Base-by-base conservation (phyloP, 2,113 vertebrate species). In the Xerus inauris region DNA sequence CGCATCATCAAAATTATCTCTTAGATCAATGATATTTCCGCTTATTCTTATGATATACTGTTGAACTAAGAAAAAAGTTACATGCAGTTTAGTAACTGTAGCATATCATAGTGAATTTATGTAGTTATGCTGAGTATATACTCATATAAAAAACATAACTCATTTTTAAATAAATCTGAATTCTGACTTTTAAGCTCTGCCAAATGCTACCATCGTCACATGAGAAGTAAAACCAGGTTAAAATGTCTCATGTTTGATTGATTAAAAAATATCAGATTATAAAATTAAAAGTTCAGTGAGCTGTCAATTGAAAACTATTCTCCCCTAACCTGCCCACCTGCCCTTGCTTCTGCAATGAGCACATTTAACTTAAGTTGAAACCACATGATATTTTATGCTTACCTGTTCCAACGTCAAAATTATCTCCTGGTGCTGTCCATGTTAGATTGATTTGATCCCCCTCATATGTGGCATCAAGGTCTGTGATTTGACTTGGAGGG, bases 21-120 rank as follows among this genome's bases (percentile, higher is more conserved):
- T 97, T 72, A 99, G 96, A 20, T 97, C 86, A 59, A 92, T 87
- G 20, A 98, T 71, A 72, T 42, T 98, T 92, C 38, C 75, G 88
- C 98, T 98, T 89, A 89, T 98, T 97, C 98, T 98, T 97, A 98
- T 98, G 92, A 99, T 98, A 80, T 99, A 99, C 26, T 69, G 71
- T 92, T 96, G 45, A 65, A 96, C 99, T 99, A 95, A 88, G 92
- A 93, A 96, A 83, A 65, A 93, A 81, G 32, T 65, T 90, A 77
- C 2, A 45, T 32, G 12, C 59, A 81, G 57, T 47, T 97, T 91
- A 95, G 69, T 83, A 79, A 40, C 19, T 64, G 32, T 26, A 91
- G 13, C 8, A 73, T 47, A 57, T 5, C 14, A 45, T 65, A 45
- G 72, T 76, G 28, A 76, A 88, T 71, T 92, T 84, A 9, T 75